These are phyloP conservation scores for Proteles cristata DNA, from an alignment of 2,113 vertebrate genomes.

Conservation along the genomic window DNA sequence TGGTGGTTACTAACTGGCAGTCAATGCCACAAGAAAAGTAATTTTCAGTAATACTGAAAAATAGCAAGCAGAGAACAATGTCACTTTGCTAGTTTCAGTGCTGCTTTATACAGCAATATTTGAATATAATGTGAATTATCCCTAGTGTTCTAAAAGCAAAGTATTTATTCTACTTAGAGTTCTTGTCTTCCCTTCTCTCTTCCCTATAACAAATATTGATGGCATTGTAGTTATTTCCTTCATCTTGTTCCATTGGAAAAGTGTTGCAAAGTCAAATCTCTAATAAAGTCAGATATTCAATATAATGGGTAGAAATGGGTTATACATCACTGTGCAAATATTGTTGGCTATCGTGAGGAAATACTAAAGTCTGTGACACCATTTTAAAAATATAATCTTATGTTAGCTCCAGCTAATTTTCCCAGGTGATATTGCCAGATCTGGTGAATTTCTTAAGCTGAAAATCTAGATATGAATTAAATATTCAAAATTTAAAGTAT, in stretches of 20 bases:
- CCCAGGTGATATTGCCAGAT: not conserved
- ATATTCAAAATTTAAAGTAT: not conserved
- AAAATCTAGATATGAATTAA: not conserved
- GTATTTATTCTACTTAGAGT: not conserved
- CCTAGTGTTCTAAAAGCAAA: not conserved
- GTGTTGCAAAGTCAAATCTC: not conserved
- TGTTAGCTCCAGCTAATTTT: not conserved
- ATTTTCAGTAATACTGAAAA: conserved; percentile 72
- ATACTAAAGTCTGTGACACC: not conserved
- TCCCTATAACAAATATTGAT: not conserved
- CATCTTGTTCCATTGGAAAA: not conserved
- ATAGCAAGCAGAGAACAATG: conserved; percentile 62
- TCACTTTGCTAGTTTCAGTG: conserved; percentile 60
- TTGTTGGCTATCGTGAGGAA: not conserved
- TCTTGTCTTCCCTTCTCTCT: not conserved
- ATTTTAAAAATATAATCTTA: not conserved
- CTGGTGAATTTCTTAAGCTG: not conserved
- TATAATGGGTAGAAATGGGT: not conserved
- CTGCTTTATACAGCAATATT: not conserved
- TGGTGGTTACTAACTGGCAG: conserved; percentile 76
- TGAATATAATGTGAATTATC: conserved; percentile 12
- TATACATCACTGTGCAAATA: not conserved
- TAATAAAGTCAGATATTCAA: not conserved
- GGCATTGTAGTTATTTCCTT: not conserved
- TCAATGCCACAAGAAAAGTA: conserved; percentile 65